Base-by-base conservation (phyloP, 2,888 invertebrate species). In the Thera obeliscata region DNA sequence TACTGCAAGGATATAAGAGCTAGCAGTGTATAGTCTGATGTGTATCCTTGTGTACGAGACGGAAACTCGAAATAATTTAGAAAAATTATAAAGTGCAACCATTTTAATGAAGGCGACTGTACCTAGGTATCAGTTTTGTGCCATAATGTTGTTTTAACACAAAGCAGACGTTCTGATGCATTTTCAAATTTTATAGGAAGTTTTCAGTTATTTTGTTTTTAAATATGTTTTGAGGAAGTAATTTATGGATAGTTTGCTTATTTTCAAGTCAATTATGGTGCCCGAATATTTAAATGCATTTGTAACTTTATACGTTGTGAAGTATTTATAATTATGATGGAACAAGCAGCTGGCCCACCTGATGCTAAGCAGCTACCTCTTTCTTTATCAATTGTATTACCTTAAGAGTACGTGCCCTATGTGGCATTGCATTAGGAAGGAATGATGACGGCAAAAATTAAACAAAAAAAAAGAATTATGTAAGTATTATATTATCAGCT, bases 231-330 rank as follows among this genome's bases (percentile, higher is more conserved):
- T 72, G 75, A 73, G 74, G 61, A 74, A 72, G 63, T 71, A 74
- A 65, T 61, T 75, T 76, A 74, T 78, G 70, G 63, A 65, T 71
- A 72, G 74, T 75, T 82, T 70, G 67, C 63, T 73, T 72, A 61
- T 52, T 72, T 89, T 88, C 83, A 82, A 89, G 92, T 91, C 92
- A 91, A 91, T 92, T 93, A 91, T 87, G 90, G 91, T 91, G 91
- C 86, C 83, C 85, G 85, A 80, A 81, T 86, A 84, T 85, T 81
- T 85, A 81, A 83, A 80, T 77, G 80, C 76, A 78, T 80, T 78
- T 76, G 69, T 66, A 66, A 74, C 73, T 57, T 52, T 69, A 70
- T 78, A 70, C 73, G 72, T 82, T 87, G 86, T 83, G 80, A 80
- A 61, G 66, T 67, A 67, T 61, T 46, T 2, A 5, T 5, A 41